Conservation (phyloP, 2,888 invertebrate species). For the Phoronis australis region DNA sequence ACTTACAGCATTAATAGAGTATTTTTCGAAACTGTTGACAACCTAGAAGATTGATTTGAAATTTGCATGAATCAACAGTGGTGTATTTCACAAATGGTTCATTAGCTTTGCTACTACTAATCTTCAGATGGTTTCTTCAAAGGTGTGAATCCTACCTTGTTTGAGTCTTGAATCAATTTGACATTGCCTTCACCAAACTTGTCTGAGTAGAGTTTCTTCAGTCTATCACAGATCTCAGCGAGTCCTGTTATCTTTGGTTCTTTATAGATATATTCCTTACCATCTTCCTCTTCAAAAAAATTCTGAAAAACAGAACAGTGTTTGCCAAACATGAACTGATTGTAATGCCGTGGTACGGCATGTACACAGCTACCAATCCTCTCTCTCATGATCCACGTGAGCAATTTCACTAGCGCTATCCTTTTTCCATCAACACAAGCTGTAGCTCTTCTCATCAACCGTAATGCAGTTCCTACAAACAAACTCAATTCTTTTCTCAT, state of each 20-base stretch:
- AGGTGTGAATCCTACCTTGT: constrained; percentile 62
- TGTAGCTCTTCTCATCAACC: no score
- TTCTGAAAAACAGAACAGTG: neutral
- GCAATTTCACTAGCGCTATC: no score
- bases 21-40: no score
- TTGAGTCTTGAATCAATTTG: constrained; percentile 88
- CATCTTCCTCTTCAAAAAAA: constrained; percentile 58
- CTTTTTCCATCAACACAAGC: no score
- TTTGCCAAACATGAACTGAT: neutral
- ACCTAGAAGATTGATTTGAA: no score
- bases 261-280: constrained; percentile 88
- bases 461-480: no score
- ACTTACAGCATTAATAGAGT: no score
- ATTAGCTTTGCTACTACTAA: neutral
- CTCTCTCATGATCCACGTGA: no score
- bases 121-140: neutral
- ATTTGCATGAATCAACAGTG: no score
- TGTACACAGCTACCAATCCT: no score
- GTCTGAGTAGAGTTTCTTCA: constrained; percentile 75
- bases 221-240: constrained; percentile 85
- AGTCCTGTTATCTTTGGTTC: constrained; percentile 91
- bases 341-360: no score
- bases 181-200: constrained; percentile 83
- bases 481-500: no score
- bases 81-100: neutral